Evolutionary conservation across 2,113 vertebrate species (phyloP).

Genomic region (Semicossyphus pulcher): DNA sequence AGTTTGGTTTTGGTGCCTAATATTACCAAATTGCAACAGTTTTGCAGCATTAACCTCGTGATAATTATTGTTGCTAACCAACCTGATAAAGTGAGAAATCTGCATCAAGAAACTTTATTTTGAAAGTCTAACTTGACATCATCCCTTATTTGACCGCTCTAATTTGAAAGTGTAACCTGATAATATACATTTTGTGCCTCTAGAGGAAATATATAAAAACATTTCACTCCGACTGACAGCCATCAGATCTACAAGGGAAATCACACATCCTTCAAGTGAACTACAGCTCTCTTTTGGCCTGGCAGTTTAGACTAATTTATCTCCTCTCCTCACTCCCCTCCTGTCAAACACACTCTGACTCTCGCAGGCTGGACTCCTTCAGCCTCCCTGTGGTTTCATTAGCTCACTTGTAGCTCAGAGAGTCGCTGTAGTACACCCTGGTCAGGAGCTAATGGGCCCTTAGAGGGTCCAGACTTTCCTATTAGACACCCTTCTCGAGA

Average conservation of each 20-base stretch:
- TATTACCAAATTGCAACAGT: too few species aligned
- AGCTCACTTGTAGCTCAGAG: constrained; percentile 53
- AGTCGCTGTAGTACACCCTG: constrained; percentile 19
- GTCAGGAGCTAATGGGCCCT: constrained; percentile 67
- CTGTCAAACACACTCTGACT: constrained; percentile 22
- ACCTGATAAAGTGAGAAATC: too few species aligned
- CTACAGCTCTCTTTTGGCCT: neutral
- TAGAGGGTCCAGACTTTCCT: constrained; percentile 51
- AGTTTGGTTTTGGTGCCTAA: too few species aligned
- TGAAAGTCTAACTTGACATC: too few species aligned
- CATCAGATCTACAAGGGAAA: neutral
- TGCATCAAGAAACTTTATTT: too few species aligned
- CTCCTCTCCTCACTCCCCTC: constrained; percentile 4
- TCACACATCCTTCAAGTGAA: neutral
- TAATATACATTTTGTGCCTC: neutral
- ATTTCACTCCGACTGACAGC: neutral
- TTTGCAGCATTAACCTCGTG: too few species aligned
- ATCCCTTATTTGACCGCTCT: too few species aligned
- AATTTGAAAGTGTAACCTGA: too few species aligned
- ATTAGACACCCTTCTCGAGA: constrained; percentile 37
- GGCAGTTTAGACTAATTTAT: constrained; percentile 4
- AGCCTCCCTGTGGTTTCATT: constrained; percentile 65
- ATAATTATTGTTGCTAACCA: too few species aligned
- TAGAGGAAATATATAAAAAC: neutral
- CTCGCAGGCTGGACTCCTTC: neutral